Evolutionary conservation across 2,113 vertebrate genomes (phyloP).

Genomic region (Gnathonemus echidnorhynchus): DNA sequence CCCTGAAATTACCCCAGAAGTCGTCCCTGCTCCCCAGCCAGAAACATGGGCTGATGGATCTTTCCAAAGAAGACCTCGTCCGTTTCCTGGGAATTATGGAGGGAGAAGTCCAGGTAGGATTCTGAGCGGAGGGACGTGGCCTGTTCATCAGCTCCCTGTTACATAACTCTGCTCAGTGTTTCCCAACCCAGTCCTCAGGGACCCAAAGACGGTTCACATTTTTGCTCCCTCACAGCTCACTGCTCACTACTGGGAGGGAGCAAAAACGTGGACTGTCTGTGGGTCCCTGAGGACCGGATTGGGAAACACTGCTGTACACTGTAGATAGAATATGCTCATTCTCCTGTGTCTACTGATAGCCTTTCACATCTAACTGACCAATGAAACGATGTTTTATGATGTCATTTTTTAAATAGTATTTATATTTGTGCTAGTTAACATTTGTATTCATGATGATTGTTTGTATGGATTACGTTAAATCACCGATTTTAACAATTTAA

Average conservation of each 20-base stretch:
- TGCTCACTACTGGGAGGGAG: neutral
- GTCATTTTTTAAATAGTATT: neutral
- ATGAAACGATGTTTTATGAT: neutral
- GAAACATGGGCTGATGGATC: slow-evolving; percentile 65
- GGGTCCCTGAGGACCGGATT: neutral
- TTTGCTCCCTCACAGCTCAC: neutral
- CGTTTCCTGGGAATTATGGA: slow-evolving; percentile 93
- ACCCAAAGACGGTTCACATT: neutral
- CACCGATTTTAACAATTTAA: neutral
- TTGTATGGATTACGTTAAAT: neutral
- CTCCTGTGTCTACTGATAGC: neutral
- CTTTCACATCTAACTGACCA: neutral
- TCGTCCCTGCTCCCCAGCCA: slow-evolving; percentile 54
- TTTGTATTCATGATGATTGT: neutral
- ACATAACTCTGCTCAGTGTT: neutral
- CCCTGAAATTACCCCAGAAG: slow-evolving; percentile 66
- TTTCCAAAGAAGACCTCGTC: slow-evolving; percentile 82
- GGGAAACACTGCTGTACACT: neutral
- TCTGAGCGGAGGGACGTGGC: neutral
- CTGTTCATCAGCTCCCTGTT: neutral
- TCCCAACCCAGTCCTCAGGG: neutral
- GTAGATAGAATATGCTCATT: neutral
- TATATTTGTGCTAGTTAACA: neutral
- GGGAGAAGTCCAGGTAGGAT: slow-evolving; percentile 86
- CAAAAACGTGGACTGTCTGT: neutral